Conservation (phyloP, 2,113 vertebrate species). For the Apteryx mantelli region DNA sequence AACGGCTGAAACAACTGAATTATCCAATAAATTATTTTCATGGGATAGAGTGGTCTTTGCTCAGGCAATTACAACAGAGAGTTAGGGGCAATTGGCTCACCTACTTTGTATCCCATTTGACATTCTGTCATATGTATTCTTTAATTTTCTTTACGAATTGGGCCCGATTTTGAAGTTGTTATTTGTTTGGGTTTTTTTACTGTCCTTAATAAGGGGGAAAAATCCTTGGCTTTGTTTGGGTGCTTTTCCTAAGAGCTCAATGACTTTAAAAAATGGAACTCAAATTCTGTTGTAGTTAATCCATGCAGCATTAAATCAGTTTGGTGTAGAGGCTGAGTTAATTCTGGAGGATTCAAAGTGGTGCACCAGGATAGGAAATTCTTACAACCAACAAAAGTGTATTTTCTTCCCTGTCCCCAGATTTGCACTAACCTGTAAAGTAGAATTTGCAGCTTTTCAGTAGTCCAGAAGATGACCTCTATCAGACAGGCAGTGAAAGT, state of each 20-base stretch:
- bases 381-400: neutral
- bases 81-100: neutral
- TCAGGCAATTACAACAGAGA: neutral
- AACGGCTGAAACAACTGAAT: neutral
- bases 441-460: neutral
- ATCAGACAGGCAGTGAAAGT: neutral
- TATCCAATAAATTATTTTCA: neutral
- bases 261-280: neutral
- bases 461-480: neutral
- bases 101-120: neutral
- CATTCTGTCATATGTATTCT: too few species aligned
- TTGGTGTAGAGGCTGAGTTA: neutral
- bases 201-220: neutral
- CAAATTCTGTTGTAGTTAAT: neutral
- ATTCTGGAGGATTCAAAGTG: neutral
- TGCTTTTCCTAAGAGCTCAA: neutral
- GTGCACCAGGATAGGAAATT: neutral
- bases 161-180: neutral
- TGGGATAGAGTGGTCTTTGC: neutral
- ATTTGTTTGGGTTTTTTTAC: neutral
- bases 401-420: neutral
- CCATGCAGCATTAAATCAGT: neutral
- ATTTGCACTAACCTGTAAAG: neutral
- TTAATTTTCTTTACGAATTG: neutral
- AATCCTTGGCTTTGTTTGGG: neutral